Conservation (phyloP, 2,888 invertebrate species). For the Eurytoma californica region DNA sequence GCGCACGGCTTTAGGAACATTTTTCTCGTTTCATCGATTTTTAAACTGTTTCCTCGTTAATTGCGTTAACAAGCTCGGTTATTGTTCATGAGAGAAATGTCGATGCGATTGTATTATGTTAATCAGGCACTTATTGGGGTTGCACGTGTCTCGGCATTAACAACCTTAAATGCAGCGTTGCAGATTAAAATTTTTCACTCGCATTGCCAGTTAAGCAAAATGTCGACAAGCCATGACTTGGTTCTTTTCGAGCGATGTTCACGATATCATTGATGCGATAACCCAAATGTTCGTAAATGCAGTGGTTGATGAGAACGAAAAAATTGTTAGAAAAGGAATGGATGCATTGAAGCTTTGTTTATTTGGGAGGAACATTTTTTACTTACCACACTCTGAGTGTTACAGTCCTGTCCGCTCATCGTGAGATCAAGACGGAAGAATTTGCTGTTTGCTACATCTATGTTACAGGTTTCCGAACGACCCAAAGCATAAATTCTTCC, state of each 20-base stretch:
- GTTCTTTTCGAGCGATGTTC: neutral
- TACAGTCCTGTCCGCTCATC: slow-evolving; percentile 95
- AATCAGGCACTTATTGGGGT: too few species aligned
- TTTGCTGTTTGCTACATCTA: slow-evolving; percentile 94
- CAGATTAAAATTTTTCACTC: neutral
- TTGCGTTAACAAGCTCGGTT: neutral
- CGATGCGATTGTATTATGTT: too few species aligned
- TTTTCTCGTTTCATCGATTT: slow-evolving; percentile 6
- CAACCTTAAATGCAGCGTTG: neutral
- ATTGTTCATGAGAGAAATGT: too few species aligned
- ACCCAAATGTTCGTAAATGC: neutral
- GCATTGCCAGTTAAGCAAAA: neutral
- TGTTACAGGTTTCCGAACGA: slow-evolving; percentile 95
- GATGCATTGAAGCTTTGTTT: slow-evolving; percentile 26
- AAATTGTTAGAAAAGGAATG: neutral
- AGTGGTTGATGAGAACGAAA: neutral
- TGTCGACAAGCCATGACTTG: neutral
- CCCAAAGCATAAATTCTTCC: slow-evolving; percentile 95
- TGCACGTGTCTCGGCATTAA: too few species aligned
- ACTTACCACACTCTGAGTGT: slow-evolving; percentile 95
- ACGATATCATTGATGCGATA: neutral
- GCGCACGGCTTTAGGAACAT: slow-evolving; percentile 28
- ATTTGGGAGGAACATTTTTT: slow-evolving; percentile 15
- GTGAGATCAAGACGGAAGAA: slow-evolving; percentile 93
- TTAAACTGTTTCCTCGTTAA: slow-evolving; percentile 4